Conservation (phyloP, 2,113 vertebrate species). For the Columbina picui region DNA sequence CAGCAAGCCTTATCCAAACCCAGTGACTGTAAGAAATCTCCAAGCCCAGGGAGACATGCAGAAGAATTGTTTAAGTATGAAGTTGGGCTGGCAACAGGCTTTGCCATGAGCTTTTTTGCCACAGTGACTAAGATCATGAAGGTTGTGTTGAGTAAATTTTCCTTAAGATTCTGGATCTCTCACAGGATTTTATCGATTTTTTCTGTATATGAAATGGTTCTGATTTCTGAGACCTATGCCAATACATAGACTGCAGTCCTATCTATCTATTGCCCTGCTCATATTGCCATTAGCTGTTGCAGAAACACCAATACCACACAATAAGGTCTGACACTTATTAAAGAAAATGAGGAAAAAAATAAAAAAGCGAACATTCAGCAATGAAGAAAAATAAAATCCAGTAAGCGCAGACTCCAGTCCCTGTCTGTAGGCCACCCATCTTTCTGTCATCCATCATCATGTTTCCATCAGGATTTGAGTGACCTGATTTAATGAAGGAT, state of each 20-base stretch:
- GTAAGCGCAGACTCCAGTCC: background rate
- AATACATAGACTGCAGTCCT: background rate
- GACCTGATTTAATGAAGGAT: background rate
- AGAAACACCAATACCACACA: background rate
- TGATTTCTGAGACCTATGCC: background rate
- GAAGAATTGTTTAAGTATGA: background rate
- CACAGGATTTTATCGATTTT: background rate
- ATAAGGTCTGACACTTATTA: background rate
- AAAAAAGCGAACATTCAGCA: background rate
- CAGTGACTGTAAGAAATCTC: background rate
- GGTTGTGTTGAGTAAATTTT: background rate
- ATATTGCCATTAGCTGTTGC: background rate
- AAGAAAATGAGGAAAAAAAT: background rate
- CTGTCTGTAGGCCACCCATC: background rate
- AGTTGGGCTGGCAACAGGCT: background rate
- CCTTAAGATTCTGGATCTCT: background rate
- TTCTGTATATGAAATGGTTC: background rate
- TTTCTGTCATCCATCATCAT: background rate
- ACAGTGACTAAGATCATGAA: background rate
- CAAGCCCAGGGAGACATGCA: background rate
- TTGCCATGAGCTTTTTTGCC: background rate
- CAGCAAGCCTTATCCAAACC: background rate
- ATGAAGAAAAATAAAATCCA: background rate
- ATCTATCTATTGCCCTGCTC: background rate
- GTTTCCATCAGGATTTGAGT: background rate